These are phyloP conservation scores for Myiotriccus ornatus DNA, from an alignment of 2,797 vertebrate genomes.

Conservation along the genomic window DNA sequence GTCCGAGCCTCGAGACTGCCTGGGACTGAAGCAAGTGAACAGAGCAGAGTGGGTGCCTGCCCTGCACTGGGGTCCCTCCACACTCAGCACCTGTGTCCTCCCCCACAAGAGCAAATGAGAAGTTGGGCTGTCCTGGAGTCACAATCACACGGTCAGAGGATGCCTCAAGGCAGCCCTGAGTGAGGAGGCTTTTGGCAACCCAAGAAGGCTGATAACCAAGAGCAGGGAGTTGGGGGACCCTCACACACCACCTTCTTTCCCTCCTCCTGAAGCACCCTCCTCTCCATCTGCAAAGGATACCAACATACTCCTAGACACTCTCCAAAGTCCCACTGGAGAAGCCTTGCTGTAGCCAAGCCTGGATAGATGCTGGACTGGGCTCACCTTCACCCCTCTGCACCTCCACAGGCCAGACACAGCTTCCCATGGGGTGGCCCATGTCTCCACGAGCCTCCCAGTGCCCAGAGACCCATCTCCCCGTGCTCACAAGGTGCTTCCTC, in stretches of 20 bases:
- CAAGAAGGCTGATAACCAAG: neutral
- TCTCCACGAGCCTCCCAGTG: neutral
- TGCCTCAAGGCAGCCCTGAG: neutral
- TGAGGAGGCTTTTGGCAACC: neutral
- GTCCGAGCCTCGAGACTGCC: constrained; percentile 90
- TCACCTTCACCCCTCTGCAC: neutral
- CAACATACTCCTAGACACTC: neutral
- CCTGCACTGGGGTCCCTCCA: neutral
- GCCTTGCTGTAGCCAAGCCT: neutral
- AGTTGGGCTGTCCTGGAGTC: neutral
- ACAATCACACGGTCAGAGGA: neutral
- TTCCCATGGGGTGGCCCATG: neutral
- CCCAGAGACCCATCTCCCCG: neutral
- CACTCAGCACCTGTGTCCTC: neutral
- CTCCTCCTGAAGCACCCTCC: neutral
- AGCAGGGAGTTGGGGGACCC: neutral
- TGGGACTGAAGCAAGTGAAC: constrained; percentile 79
- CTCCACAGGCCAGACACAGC: neutral
- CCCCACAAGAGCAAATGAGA: neutral
- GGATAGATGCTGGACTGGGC: neutral
- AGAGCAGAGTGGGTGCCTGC: neutral
- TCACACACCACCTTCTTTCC: accelerated
- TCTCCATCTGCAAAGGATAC: neutral
- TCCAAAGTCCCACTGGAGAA: neutral
- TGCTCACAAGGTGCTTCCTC: constrained; percentile 96